Conservation (phyloP, 2,888 invertebrate genomes). For the Acheta domesticus region DNA sequence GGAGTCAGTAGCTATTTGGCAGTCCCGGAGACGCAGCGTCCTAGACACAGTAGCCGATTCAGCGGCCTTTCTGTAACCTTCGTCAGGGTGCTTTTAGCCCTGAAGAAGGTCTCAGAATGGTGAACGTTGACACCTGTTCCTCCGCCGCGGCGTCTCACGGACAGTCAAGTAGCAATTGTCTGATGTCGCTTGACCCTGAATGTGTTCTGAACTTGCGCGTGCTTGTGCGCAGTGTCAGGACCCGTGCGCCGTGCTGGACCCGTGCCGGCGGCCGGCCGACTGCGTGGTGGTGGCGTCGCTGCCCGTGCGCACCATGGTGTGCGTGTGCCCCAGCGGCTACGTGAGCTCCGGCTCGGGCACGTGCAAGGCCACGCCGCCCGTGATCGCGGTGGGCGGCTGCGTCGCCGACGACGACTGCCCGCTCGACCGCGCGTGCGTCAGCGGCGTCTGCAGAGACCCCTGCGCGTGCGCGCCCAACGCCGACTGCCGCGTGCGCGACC, state of each 20-base stretch:
- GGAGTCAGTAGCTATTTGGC: no score
- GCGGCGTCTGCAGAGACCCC: conserved; percentile 75
- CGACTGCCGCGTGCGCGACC: conserved; percentile 77
- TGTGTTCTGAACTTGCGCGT: no score
- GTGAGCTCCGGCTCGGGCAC: conserved; percentile 78
- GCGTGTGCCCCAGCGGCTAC: conserved; percentile 84
- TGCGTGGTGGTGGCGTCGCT: conserved; percentile 78
- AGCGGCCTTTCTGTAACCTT: no score
- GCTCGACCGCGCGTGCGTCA: conserved; percentile 72
- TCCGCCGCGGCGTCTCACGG: no score
- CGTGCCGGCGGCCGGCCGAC: conserved; percentile 74
- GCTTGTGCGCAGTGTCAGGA: conserved; percentile 60
- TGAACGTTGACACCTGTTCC: no score
- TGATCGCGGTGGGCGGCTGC: conserved; percentile 64
- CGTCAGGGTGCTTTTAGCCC: no score
- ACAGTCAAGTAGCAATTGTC: no score
- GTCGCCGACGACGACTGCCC: conserved; percentile 74
- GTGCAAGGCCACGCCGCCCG: conserved; percentile 68
- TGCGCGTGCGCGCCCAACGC: conserved; percentile 83
- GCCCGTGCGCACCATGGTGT: conserved; percentile 84
- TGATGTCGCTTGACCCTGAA: no score
- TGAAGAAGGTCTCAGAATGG: no score
- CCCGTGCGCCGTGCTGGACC: conserved; percentile 73
- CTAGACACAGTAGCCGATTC: no score
- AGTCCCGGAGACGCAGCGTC: no score